Evolutionary conservation across 2,888 invertebrate species (phyloP), one percentile per base, ranked within the genome.

Genomic region (Bhutanitis thaidina): DNA sequence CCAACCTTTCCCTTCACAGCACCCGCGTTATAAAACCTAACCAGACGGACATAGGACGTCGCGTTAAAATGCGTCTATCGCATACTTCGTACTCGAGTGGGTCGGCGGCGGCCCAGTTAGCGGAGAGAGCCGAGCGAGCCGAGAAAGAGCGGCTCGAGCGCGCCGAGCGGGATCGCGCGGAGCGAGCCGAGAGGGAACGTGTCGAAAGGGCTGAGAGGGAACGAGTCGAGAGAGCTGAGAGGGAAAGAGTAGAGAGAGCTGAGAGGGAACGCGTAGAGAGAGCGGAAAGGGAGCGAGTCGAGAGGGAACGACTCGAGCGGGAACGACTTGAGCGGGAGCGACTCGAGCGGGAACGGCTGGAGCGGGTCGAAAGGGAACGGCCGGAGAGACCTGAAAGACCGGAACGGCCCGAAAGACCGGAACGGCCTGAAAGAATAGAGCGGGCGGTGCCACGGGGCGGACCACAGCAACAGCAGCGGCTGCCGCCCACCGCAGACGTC

Each of bases 21-120:
- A 96, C 97, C 71, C 94, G 97, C 80, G 97, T 96, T 81, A 97
- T 98, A 77, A 97, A 97, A 86, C 94, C 95, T 64, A 96, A 95
- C 86, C 95, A 95, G 77, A 95, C 94, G 68, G 95, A 96, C 83
- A 96, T 97, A 71, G 96, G 97, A 53, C 92, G 96, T 62, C 95
- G 95, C 79, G 95, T 96, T 62, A 96, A 96, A 82, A 92, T 94
- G 77, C 95, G 87, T 52, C 67, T 79, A 54, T 71, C 81, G 55
- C 82, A 87, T 69, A 80, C 84, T 53, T 66, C 69, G 60, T 83
- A 77, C 66, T 77, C 87, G 60, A 74, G 74, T 54, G 77, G 71
- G 50, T 67, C 71, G 44, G 69, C 73, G 32, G 72, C 77, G 55
- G 64, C 72, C 38, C 75, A 75, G 57, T 61, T 76, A 54, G 67